Base-by-base conservation (phyloP, 2,888 invertebrate species). In the Parnassius smintheus region DNA sequence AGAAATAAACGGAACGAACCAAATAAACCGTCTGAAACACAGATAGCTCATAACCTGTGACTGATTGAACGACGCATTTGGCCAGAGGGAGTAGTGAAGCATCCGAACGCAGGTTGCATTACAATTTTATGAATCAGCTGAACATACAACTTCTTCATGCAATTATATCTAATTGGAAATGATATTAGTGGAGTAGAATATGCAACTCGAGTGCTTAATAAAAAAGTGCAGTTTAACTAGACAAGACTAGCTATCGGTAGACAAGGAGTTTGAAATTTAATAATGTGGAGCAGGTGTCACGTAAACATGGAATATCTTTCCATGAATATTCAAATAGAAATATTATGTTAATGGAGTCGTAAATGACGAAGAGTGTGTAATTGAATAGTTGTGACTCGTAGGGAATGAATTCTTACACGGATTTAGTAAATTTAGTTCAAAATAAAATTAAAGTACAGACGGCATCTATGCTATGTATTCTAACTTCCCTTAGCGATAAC, bases 21-120 rank as follows among this genome's bases (percentile, higher is more conserved):
- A 61, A 62, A 64, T 60, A 60, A 54, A 62, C 56, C 45, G 59
- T 25, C 18, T 55, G 46, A 45, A 60, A 44, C 56, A 61, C 50
- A 54, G 57, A 61, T 59, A 61, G 59, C 46, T 59, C 59, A 57
- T 42, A 59, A 64, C 56, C 51, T 66, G 64, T 66, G 70, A 69
- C 66, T 60, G 66, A 71, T 70, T 65, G 68, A 65, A 68, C 68
- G 51, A 62, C 56, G 56, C 69, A 66, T 69, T 70, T 69, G 70
- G 66, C 68, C 66, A 67, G 56, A 66, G 58, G 68, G 56, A 66
- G 58, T 64, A 61, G 60, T 68, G 66, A 67, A 68, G 52, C 46
- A 57, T 63, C 54, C 60, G 59, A 55, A 61, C 58, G 51, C 49
- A 58, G 61, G 55, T 60, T 59, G 46, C 52, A 51, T 51, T 56